Base-by-base conservation (phyloP, 2,888 invertebrate genomes). In the Eueremaeus valkanovi region DNA sequence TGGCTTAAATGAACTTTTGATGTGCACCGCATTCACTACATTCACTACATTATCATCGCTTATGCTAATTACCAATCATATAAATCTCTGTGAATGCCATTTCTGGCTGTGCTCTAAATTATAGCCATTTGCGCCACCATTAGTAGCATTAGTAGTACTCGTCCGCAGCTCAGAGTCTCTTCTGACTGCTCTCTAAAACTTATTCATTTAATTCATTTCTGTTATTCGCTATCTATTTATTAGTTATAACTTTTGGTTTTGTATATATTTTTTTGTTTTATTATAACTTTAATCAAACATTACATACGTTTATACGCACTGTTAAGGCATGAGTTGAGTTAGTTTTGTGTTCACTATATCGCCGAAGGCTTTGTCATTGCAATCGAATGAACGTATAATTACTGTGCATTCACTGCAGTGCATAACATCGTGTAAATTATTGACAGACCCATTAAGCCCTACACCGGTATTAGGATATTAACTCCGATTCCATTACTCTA, bases 1-100 rank as follows among this genome's bases (percentile, higher is more conserved):
- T 66, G 33, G 40, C 36, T 66, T 40, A 40, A 66, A 66, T 66
- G 36, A 66, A 66, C 66, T 66, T 66, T 66, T 36, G 40, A 40
- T 36, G 33, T 66, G n/a, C 40, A 40, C 66, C 66, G 66, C 66
- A 66, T 58, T 58, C 24, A n/a, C n/a, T n/a, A n/a, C n/a, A n/a
- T n/a, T n/a, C n/a, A n/a, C n/a, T n/a, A n/a, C n/a, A n/a, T n/a
- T n/a, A n/a, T 66, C 66, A 66, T 31, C 21, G 21, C 66, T 66
- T 66, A 66, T 66, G 66, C 40, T 66, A 66, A 66, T 66, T 31
- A 66, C 36, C 21, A 24, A 13, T 33, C 31, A 63, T 63, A 63
- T 63, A 66, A 36, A 66, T 29, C 66, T 66, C 18, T 66, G 66
- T 11, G 2, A 29, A 63, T 55, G 58, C 18, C n/a, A n/a, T n/a